phyloP scores from a whole-genome alignment of 30 jellyfish, hydroid and myxozoan species.

The Catostylus mosaicus region DNA sequence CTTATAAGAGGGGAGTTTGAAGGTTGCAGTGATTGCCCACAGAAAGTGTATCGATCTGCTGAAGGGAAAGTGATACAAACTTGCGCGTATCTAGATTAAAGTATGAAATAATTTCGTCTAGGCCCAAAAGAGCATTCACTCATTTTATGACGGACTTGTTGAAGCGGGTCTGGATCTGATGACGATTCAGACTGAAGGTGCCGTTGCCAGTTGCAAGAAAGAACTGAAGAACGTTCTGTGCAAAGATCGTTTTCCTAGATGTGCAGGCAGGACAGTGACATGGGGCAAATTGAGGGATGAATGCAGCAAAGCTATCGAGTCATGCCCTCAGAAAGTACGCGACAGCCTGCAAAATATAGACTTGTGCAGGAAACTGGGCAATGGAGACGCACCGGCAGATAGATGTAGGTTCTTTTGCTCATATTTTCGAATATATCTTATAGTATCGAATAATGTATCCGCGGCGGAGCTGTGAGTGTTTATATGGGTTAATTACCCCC shows the following conservation, averaged over 20 bases:
- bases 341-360: constrained; percentile 41
- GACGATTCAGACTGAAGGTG: constrained; percentile 28
- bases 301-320: constrained; percentile 41
- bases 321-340: constrained; percentile 53
- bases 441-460: no score
- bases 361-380: constrained; percentile 42
- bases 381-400: constrained; percentile 16
- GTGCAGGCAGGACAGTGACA: constrained; percentile 20
- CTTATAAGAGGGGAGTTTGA: not conserved
- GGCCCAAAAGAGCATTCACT: constrained; percentile 40
- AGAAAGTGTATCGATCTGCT: not conserved
- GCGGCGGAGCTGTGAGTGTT: no score
- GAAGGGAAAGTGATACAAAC: not conserved
- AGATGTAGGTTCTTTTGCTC: constrained; percentile 24
- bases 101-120: not conserved
- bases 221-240: constrained; percentile 35
- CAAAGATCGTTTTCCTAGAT: constrained; percentile 64
- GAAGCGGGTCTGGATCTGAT: constrained; percentile 41
- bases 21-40: no score
- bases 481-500: no score
- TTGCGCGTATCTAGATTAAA: not conserved
- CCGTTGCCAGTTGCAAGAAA: constrained; percentile 16
- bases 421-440: no score
- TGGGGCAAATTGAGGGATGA: constrained; percentile 39
- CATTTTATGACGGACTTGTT: constrained; percentile 59